Evolutionary conservation across 2,797 vertebrate species (phyloP).

Genomic region (Crocidura indochinensis): DNA sequence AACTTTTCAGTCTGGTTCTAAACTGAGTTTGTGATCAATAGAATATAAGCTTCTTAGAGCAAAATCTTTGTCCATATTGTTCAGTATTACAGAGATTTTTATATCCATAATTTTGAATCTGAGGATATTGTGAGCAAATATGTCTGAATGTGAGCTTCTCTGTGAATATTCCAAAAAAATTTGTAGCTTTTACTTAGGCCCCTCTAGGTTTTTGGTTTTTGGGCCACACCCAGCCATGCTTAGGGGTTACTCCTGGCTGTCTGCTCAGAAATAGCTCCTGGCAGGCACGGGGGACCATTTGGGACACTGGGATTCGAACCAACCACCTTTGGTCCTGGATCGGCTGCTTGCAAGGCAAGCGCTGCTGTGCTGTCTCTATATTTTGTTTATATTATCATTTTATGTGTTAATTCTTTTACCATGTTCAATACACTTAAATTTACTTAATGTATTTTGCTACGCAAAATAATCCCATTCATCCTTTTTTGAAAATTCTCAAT

Average conservation of each 20-base stretch:
- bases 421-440: background rate
- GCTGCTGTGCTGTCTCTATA: too few species aligned
- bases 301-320: too few species aligned
- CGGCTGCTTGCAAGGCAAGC: too few species aligned
- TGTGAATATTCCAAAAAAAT: slow-evolving; percentile 13
- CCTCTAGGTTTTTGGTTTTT: background rate
- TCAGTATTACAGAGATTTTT: background rate
- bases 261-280: too few species aligned
- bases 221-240: too few species aligned
- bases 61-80: background rate
- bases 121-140: background rate
- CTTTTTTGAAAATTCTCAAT: background rate
- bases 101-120: slow-evolving; percentile 31
- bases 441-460: background rate
- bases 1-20: slow-evolving; percentile 39
- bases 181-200: background rate
- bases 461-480: slow-evolving; percentile 1
- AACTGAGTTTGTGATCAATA: background rate
- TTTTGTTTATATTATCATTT: slow-evolving; percentile 3
- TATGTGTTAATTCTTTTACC: background rate
- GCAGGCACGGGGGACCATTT: too few species aligned
- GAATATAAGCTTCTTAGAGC: background rate
- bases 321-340: too few species aligned
- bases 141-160: slow-evolving; percentile 9
- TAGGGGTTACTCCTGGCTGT: too few species aligned